Percentiles rank a stretch among this genome's conserved stretches.
These are phyloP conservation scores for Oreocharis arfaki DNA, from an alignment of 2,113 vertebrate species.

Conservation along the genomic window DNA sequence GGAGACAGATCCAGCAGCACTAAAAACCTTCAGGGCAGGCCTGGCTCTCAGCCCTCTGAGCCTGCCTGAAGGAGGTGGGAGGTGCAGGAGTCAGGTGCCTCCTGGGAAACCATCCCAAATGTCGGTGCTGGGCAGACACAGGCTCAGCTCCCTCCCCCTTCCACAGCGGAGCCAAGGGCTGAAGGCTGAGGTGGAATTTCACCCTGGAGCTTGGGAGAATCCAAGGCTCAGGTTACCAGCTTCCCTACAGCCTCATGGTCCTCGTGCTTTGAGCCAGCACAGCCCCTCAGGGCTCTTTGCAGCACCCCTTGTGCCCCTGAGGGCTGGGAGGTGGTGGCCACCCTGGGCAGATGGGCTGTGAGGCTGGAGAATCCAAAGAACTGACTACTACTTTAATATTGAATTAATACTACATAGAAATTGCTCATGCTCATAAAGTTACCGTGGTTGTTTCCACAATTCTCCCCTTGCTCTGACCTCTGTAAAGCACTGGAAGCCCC, in stretches of 20 bases:
- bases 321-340: neutral
- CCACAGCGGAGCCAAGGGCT: neutral
- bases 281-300: neutral
- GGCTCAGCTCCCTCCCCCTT: neutral
- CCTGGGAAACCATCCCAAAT: neutral
- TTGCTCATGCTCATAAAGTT: neutral
- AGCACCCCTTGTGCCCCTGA: neutral
- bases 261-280: neutral
- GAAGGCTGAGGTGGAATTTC: neutral
- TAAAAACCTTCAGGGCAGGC: neutral
- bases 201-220: neutral
- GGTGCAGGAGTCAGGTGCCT: neutral
- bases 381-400: neutral
- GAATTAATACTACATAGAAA: neutral
- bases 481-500: neutral
- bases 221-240: neutral
- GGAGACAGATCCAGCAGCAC: neutral
- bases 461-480: neutral
- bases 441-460: neutral
- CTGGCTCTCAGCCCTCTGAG: neutral
- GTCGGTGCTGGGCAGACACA: neutral
- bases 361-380: neutral
- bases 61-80: neutral
- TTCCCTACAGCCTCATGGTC: neutral
- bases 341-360: neutral